Conservation (phyloP, 2,113 vertebrate species). For the Xiphophorus maculatus region DNA sequence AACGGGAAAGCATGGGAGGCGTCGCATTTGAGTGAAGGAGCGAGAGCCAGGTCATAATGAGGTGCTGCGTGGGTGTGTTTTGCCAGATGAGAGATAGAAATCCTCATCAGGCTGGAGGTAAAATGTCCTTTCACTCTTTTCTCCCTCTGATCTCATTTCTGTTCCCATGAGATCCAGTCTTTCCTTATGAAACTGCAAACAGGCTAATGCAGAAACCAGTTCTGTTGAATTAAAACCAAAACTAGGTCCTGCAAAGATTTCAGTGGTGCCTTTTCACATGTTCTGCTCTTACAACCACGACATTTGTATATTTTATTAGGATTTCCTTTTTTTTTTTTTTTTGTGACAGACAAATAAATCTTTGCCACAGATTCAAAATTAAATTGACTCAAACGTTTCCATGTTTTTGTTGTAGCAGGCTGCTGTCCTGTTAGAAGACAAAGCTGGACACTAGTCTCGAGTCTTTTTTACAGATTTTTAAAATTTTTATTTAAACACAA, state of each 20-base stretch:
- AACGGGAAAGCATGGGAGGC: neutral
- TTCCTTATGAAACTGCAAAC: neutral
- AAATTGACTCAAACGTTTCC: too few relatives aligned
- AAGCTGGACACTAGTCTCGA: neutral
- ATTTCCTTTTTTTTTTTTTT: too few relatives aligned
- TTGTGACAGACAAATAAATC: too few relatives aligned
- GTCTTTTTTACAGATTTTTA: too few relatives aligned
- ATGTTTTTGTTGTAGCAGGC: too few relatives aligned
- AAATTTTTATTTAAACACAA: neutral
- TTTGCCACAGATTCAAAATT: too few relatives aligned
- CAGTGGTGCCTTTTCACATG: neutral
- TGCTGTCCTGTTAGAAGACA: too few relatives aligned
- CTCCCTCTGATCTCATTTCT: conserved; percentile 6
- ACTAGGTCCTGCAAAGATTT: neutral
- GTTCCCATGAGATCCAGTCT: conserved; percentile 5
- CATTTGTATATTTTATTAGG: neutral
- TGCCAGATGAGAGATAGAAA: conserved; percentile 51
- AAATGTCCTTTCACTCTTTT: conserved; percentile 14
- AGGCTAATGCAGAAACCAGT: too few relatives aligned
- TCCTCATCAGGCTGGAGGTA: conserved; percentile 35
- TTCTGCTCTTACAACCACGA: neutral
- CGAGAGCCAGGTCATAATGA: conserved; percentile 24
- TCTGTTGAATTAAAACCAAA: neutral
- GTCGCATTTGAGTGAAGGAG: neutral
- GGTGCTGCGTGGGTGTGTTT: conserved; percentile 54